Evolutionary conservation across 1,140 invertebrate genomes (phyloP).

Genomic region (Mizuhopecten yessoensis): DNA sequence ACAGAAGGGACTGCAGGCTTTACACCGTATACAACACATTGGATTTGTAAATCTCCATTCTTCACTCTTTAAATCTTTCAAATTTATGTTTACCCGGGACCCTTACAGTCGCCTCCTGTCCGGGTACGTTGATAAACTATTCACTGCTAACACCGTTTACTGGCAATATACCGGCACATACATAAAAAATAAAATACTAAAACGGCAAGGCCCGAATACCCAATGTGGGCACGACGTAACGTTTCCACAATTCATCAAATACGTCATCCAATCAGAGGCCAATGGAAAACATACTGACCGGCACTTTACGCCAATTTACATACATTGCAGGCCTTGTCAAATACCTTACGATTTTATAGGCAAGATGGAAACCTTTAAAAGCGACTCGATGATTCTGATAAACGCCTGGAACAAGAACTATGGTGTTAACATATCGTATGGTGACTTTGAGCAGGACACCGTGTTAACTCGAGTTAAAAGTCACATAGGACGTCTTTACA

Average conservation of each 20-base stretch:
- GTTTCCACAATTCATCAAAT: slow-evolving; percentile 69
- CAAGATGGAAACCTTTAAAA: slow-evolving; percentile 67
- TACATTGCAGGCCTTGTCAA: slow-evolving; percentile 65
- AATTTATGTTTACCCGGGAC: slow-evolving; percentile 65
- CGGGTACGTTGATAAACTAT: slow-evolving; percentile 66
- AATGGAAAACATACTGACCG: slow-evolving; percentile 45
- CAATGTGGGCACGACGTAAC: slow-evolving; percentile 65
- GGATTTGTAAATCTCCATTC: slow-evolving; percentile 46
- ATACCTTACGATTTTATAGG: slow-evolving; percentile 68
- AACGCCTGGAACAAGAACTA: slow-evolving; percentile 53
- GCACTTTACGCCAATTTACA: slow-evolving; percentile 66
- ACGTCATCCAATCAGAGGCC: slow-evolving; percentile 56
- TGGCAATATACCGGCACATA: slow-evolving; percentile 52
- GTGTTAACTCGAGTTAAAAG: slow-evolving; percentile 46
- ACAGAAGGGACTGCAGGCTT: slow-evolving; percentile 26
- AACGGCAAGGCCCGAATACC: slow-evolving; percentile 12
- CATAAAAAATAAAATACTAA: slow-evolving; percentile 45
- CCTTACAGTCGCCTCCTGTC: slow-evolving; percentile 64
- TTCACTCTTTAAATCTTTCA: slow-evolving; percentile 42
- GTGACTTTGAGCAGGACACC: slow-evolving; percentile 64
- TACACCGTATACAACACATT: neutral
- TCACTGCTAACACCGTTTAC: slow-evolving; percentile 55
- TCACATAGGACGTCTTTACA: slow-evolving; percentile 45
- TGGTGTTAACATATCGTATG: slow-evolving; percentile 50
- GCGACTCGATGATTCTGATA: slow-evolving; percentile 62